Evolutionary conservation across 2,797 vertebrate genomes (phyloP).

Genomic region (Ctenosaura bakeri): DNA sequence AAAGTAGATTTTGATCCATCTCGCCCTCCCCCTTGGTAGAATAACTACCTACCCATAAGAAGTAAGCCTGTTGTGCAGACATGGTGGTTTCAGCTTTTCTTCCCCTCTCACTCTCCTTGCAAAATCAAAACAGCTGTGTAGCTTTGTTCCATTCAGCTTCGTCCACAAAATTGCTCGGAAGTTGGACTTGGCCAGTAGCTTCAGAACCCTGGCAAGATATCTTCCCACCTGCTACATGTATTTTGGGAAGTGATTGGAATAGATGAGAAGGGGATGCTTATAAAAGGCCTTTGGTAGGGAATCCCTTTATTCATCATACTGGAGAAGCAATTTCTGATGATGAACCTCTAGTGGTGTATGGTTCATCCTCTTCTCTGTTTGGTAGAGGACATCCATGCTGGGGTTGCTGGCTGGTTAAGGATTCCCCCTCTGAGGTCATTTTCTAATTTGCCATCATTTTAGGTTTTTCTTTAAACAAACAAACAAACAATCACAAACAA

Average conservation of each 20-base stretch:
- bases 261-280: not conserved
- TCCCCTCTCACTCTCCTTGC: not conserved
- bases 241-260: not conserved
- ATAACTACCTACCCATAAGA: not conserved
- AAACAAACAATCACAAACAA: not conserved
- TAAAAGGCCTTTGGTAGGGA: not conserved
- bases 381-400: not conserved
- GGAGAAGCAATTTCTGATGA: not conserved
- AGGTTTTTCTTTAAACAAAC: not conserved
- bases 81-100: not conserved
- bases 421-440: not conserved
- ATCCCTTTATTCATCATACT: not conserved
- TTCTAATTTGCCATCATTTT: not conserved
- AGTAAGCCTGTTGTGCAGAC: not conserved
- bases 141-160: not conserved
- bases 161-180: not conserved
- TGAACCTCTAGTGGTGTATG: not conserved
- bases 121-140: not conserved
- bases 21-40: not conserved
- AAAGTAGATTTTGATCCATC: not conserved
- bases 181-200: not conserved
- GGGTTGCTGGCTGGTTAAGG: not conserved
- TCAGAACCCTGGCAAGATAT: not conserved
- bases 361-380: not conserved
- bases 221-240: not conserved